Evolutionary conservation across 2,888 invertebrate genomes (phyloP), one percentile per base, ranked within the genome.

Genomic region (Tromatobia lineatoria): DNA sequence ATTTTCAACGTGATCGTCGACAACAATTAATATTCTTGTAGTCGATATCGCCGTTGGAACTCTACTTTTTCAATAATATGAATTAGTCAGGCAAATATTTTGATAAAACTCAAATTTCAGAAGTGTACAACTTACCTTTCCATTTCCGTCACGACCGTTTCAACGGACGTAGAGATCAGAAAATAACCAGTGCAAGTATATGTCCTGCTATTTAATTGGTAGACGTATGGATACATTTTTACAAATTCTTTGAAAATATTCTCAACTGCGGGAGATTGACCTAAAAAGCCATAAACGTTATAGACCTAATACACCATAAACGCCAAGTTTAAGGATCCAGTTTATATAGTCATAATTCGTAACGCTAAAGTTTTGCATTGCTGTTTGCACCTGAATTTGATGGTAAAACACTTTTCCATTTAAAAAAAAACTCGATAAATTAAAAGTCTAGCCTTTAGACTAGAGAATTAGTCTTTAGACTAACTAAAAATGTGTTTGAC

Each of bases 21-120:
- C 29, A 0, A 92, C 74, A 11, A 91, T 78, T 2, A 92, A 86
- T 23, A 92, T 86, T 81, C 91, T 90, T 0, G 88, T 38, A 3
- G 1, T 87, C 0, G 84, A 87, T 3, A 83, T 86, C 25, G 67
- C 74, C 3, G 84, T 74, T 8, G 91, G 88, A 59, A 90, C 80
- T 29, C 92, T 92, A 18, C 7, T 25, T 38, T 11, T 38, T 8
- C 18, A 34, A 18, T 3, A 34, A 61, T 18, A 38, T 15, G 0
- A 25, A 18, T 69, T 80, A 38, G 54, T 64, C 18, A 42, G 64
- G 20, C 69, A 34, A 34, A 23, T 18, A 8, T 11, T n/a, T 20
- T 3, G n/a, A 29, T 34, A 52, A 29, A 23, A 25, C 3, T 6
- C 15, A 4, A 50, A 25, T 25, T 13, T 15, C 0, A n/a, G 8